These are phyloP conservation scores for Trigoniulus corallinus DNA, from an alignment of 1,140 invertebrate species.

Conservation along the genomic window DNA sequence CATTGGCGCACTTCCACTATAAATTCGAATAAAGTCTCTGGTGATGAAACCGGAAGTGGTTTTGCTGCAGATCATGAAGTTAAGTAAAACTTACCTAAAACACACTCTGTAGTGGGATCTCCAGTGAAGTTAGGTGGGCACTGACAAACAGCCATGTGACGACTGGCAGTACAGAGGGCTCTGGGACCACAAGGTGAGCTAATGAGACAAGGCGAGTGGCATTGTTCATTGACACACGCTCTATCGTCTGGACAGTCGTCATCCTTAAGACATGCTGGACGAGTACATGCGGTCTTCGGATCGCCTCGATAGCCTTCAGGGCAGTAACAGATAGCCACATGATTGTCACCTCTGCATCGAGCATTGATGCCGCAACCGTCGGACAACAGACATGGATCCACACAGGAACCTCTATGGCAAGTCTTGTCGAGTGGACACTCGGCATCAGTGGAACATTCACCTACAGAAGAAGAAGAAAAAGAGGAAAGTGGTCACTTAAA, in stretches of 20 bases:
- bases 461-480: conserved; percentile 33
- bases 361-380: conserved; percentile 63
- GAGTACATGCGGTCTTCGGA: conserved; percentile 63
- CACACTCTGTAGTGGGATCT: conserved; percentile 37
- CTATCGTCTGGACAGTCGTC: conserved; percentile 75
- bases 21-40: too few relatives aligned
- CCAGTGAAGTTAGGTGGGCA: conserved; percentile 59
- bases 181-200: conserved; percentile 20
- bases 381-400: conserved; percentile 46
- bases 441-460: conserved; percentile 58
- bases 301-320: conserved; percentile 69
- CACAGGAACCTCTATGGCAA: conserved; percentile 56
- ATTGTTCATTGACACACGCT: conserved; percentile 57
- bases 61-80: not conserved
- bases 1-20: conserved; percentile 13
- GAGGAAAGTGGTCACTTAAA: too few relatives aligned
- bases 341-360: conserved; percentile 49
- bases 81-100: conserved; percentile 7
- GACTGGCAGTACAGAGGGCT: conserved; percentile 20
- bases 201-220: conserved; percentile 41
- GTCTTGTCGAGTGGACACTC: conserved; percentile 63
- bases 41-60: too few relatives aligned
- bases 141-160: conserved; percentile 57
- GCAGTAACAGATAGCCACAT: conserved; percentile 62
- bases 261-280: conserved; percentile 67